These are phyloP conservation scores for Cecidostiba fungosa DNA, from an alignment of 2,888 invertebrate species.

Conservation along the genomic window DNA sequence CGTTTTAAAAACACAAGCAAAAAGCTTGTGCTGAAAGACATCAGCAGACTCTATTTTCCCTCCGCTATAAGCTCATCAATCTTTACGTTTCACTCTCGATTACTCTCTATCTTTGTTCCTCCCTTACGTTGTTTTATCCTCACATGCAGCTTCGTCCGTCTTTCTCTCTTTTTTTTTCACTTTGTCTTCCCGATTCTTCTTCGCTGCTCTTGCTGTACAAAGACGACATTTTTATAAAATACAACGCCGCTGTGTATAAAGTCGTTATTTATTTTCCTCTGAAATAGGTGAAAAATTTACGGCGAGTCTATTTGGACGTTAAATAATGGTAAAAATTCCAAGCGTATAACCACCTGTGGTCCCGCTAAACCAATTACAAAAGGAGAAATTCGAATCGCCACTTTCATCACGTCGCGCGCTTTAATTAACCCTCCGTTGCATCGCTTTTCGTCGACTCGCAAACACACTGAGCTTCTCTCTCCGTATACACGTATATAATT, in stretches of 20 bases:
- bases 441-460: not conserved
- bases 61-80: slow-evolving; percentile 47
- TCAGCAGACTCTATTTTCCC: slow-evolving; percentile 40
- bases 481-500: not conserved
- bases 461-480: not conserved
- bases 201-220: not conserved
- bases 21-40: slow-evolving; percentile 20
- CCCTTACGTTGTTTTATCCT: not conserved
- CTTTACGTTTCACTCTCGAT: slow-evolving; percentile 57
- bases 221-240: not conserved
- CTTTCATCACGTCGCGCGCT: not conserved
- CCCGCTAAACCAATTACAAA: not conserved
- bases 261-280: not conserved
- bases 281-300: not conserved
- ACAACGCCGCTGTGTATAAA: not conserved
- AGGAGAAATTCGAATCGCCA: not conserved
- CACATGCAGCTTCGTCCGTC: not conserved
- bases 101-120: slow-evolving; percentile 32
- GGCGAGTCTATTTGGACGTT: not conserved
- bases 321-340: not conserved
- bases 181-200: slow-evolving; percentile 10
- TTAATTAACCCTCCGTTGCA: not conserved
- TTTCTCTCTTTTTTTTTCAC: slow-evolving; percentile 23
- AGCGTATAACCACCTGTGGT: not conserved
- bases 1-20: slow-evolving; percentile 22